Evolutionary conservation across 2,888 invertebrate genomes (phyloP), one percentile per base, ranked within the genome.

Genomic region (Kryphioiulus occultus): DNA sequence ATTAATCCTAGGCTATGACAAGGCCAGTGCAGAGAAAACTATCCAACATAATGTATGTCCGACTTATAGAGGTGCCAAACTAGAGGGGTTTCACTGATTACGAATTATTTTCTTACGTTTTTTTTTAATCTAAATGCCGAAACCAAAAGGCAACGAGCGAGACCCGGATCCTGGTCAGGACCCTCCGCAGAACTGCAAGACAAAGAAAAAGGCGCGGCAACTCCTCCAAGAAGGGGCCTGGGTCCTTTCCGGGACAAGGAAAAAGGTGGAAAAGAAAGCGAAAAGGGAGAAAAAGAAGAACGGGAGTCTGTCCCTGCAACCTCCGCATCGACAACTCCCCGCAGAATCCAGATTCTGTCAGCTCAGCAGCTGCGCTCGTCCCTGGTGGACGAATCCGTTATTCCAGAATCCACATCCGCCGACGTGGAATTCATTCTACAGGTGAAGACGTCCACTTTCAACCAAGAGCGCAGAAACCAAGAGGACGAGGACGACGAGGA

Each of bases 371-470:
- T 91, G 0, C 89, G 89, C 22, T 90, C 90, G 39, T 47, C 87
- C 17, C 85, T 88, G 59, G 84, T 89, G 59, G 92, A 92, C 89
- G 92, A 92, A 89, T 86, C 87, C 17, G 88, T 86, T 82, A 53
- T 88, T 12, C 86, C 89, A 86, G 88, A 89, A 85, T 91, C 92
- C 88, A 92, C 91, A 88, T 93, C 93, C 90, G 92, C 94, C 88
- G 94, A 94, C 92, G 94, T 94, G 88, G 94, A 94, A 91, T 94
- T 94, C 91, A 93, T 94, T 90, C 93, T 94, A 88, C 94, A 94
- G 92, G 94, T 94, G 83, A 90, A 89, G 84, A 88, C 88, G 68
- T 68, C 78, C n/a, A 32, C 78, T 30, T 17, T 68, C n/a, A 88
- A 89, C 35, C 88, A 89, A 53, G 89, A 86, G 32, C 88, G 88